Evolutionary conservation across 2,888 invertebrate genomes (phyloP).

Genomic region (Microplitis deprimator): DNA sequence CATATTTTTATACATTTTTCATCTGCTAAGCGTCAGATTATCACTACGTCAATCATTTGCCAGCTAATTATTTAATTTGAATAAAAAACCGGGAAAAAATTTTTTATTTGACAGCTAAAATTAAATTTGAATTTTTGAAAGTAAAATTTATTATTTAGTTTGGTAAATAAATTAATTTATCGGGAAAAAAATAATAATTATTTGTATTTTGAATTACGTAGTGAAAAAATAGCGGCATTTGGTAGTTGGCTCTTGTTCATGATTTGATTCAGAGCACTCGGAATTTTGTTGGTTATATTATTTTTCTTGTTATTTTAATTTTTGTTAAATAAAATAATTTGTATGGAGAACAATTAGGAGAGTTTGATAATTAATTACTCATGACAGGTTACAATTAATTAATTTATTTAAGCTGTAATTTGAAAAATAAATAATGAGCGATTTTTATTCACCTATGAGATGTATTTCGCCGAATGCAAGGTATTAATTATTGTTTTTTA

Average conservation of each 20-base stretch:
- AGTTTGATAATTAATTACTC: not conserved
- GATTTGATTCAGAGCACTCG: no score
- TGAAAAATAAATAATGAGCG: slow-evolving; percentile 55
- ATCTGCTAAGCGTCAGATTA: not conserved
- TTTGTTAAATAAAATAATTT: no score
- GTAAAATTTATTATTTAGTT: not conserved
- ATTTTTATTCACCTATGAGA: slow-evolving; percentile 65
- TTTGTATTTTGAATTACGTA: not conserved
- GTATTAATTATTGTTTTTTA: slow-evolving; percentile 46
- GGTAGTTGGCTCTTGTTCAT: no score
- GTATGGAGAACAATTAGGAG: not conserved
- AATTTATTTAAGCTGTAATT: not conserved
- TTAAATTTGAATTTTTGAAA: not conserved
- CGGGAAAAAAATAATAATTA: not conserved
- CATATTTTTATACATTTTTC: no score
- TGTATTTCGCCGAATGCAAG: slow-evolving; percentile 66
- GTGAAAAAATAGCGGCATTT: no score
- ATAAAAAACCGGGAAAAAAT: not conserved
- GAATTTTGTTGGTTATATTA: no score
- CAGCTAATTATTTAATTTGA: not conserved
- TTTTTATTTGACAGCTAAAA: not conserved
- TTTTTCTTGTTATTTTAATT: no score
- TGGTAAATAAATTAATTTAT: not conserved
- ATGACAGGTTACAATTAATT: not conserved
- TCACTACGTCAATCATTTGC: not conserved